A percentile compares a stretch with the other conserved stretches of the same genome.
phyloP scores from a whole-genome alignment of 2,113 vertebrate species.

The Scytalopus superciliaris region DNA sequence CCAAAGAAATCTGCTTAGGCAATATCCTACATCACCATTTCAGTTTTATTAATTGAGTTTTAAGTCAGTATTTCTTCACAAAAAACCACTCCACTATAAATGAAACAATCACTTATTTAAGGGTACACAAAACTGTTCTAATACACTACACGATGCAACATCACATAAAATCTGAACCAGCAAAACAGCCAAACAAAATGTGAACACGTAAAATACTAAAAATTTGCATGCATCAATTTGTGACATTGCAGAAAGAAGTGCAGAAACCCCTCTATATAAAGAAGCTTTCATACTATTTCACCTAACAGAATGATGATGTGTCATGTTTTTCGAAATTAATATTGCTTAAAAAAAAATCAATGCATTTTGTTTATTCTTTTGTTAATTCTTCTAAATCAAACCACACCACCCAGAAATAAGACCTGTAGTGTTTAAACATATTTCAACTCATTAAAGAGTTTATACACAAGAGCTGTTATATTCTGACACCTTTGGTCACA shows the following conservation, averaged over 20 bases:
- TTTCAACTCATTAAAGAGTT: background rate
- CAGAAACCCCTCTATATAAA: background rate
- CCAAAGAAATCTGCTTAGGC: background rate
- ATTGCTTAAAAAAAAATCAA: background rate
- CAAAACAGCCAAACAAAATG: background rate
- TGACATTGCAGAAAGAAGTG: background rate
- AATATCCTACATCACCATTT: background rate
- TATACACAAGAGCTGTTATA: background rate
- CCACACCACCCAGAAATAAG: background rate
- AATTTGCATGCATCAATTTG: background rate
- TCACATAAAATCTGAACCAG: background rate
- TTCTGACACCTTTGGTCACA: background rate
- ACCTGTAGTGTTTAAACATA: background rate
- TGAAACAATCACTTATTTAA: background rate
- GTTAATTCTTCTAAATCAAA: background rate
- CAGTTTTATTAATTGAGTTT: background rate
- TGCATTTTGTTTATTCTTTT: background rate
- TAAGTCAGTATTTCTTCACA: background rate
- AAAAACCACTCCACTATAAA: background rate
- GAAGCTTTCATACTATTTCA: background rate
- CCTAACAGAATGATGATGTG: background rate
- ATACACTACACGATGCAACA: background rate
- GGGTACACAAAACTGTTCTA: background rate
- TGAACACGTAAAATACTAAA: background rate
- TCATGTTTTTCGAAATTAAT: background rate